Percentiles rank a stretch among this genome's conserved stretches.
phyloP scores from a whole-genome alignment of 2,888 invertebrate species.

The Drepana falcataria region DNA sequence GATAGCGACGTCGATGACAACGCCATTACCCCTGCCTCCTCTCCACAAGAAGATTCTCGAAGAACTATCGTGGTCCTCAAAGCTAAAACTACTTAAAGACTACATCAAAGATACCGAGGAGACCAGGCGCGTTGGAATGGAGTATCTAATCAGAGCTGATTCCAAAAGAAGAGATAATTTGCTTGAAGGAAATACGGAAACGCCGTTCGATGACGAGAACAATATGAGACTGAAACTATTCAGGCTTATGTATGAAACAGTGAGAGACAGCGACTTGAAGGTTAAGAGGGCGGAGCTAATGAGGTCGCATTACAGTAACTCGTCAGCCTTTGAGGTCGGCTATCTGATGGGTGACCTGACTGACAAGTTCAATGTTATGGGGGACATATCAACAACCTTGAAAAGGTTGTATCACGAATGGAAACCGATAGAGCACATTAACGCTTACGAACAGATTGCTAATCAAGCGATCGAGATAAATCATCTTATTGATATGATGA shows the following conservation, averaged over 20 bases:
- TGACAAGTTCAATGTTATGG: conserved; percentile 45
- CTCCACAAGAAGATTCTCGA: background rate
- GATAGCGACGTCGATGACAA: too few relatives aligned
- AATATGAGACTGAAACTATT: conserved; percentile 56
- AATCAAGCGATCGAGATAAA: conserved; percentile 53
- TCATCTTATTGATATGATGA: conserved; percentile 43
- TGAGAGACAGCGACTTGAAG: conserved; percentile 51
- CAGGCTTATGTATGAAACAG: conserved; percentile 57
- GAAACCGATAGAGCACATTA: conserved; percentile 64
- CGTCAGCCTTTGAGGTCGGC: conserved; percentile 42
- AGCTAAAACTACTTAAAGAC: background rate
- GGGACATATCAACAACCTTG: conserved; percentile 41
- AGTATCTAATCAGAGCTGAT: background rate
- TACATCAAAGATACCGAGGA: background rate
- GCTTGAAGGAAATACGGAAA: background rate
- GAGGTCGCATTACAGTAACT: conserved; percentile 39
- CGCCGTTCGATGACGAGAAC: conserved; percentile 28
- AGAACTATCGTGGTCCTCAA: background rate
- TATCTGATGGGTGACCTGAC: conserved; percentile 31
- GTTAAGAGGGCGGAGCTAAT: conserved; percentile 49
- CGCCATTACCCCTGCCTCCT: background rate
- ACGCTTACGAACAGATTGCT: conserved; percentile 59
- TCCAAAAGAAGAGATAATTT: too few relatives aligned
- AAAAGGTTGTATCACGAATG: conserved; percentile 38
- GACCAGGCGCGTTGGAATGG: background rate